Evolutionary conservation across 30 jellyfish, hydroid and myxozoan genomes (phyloP).

Genomic region (Sanderia malayensis): DNA sequence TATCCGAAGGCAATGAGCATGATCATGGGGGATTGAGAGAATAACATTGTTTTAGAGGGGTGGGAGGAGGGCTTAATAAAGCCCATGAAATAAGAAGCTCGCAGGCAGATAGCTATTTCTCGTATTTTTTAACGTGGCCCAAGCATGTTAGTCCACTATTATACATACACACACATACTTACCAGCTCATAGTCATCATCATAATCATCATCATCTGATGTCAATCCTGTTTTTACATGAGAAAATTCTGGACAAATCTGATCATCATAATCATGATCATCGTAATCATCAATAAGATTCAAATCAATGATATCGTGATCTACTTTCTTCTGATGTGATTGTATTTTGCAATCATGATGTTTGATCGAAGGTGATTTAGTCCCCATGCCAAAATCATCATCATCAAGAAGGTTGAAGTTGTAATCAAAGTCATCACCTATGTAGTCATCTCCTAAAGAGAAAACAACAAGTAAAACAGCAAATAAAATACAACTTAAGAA

Average conservation of each 20-base stretch:
- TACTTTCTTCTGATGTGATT: neutral
- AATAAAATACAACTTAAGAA: too few relatives aligned
- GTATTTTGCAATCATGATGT: neutral
- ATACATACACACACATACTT: neutral
- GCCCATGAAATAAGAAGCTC: too few relatives aligned
- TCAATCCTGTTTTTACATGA: neutral
- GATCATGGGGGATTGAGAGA: too few relatives aligned
- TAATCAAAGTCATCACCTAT: neutral
- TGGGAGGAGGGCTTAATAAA: too few relatives aligned
- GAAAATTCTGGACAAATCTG: neutral
- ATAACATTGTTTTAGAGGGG: too few relatives aligned
- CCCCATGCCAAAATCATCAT: neutral
- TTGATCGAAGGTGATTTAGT: neutral
- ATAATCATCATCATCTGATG: conserved; percentile 5
- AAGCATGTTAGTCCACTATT: neutral
- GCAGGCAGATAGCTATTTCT: neutral
- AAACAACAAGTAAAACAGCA: too few relatives aligned
- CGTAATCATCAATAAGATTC: neutral
- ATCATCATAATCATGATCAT: conserved; percentile 8
- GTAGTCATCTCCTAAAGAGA: neutral
- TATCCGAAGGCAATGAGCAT: too few relatives aligned
- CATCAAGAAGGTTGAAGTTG: neutral
- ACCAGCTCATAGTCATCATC: neutral
- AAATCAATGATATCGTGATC: neutral
- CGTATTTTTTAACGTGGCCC: neutral